Base-by-base conservation (phyloP, 1,140 invertebrate species). In the Bombus consobrinus region DNA sequence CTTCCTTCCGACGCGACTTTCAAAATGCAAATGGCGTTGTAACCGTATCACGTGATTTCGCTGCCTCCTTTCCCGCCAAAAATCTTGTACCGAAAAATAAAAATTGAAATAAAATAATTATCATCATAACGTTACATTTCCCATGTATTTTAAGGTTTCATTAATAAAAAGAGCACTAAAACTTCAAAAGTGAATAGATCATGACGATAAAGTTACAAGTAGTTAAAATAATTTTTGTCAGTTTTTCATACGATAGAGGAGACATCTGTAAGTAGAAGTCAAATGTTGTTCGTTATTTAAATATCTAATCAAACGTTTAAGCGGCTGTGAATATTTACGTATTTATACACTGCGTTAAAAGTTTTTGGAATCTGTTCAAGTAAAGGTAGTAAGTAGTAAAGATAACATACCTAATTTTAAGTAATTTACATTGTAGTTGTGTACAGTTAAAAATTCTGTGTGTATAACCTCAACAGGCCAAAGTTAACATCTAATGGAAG, bases 281-380 rank as follows among this genome's bases (percentile, higher is more conserved):
- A 15, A 32, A 32, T 57, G 41, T 37, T 41, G 0, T 37, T 71
- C 68, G 77, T 85, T 80, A 80, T 85, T 85, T 59, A 34, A 78
- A 87, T 72, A 47, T 83, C 34, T 66, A 10, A 53, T 62, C 5
- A 64, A 62, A 85, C 34, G 77, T 73, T 4, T 22, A 1, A 13
- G n/a, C 28, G 41, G 47, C 41, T 74, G 71, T 85, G 34, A 75
- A 74, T 75, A 57, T 81, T 85, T 81, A 18, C 34, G 15, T n/a
- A 22, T 74, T 41, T 9, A 32, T 32, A 37, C 12, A 28, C 8
- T 68, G 4, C 2, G 37, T 57, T 37, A 28, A 37, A n/a, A 64
- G 13, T 18, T 32, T 68, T 3, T 53, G 10, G 25, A 57, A 59
- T 81, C 69, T 81, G 22, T 85, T 81, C 68, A 75, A 68, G 2